These are phyloP conservation scores for Yponomeuta sedellus DNA, from an alignment of 2,888 invertebrate genomes.

Conservation along the genomic window DNA sequence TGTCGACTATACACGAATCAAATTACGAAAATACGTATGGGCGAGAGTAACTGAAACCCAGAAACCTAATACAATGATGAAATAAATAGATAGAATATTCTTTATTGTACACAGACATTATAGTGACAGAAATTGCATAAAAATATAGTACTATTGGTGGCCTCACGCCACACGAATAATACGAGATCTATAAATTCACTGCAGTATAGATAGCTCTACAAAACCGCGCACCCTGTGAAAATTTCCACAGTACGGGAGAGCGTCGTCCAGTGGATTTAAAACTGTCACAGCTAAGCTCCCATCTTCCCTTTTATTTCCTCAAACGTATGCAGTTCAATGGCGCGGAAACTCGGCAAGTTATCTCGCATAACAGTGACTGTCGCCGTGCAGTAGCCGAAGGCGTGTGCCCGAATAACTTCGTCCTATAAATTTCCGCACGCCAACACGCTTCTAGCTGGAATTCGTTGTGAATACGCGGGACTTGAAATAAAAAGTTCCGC, in stretches of 20 bases:
- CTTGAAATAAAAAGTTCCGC: constrained; percentile 42
- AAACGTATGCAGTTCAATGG: neutral
- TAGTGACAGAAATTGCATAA: no score
- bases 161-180: no score
- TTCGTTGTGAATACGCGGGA: constrained; percentile 37
- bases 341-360: constrained; percentile 6
- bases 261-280: neutral
- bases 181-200: no score
- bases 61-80: no score
- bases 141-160: no score
- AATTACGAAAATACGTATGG: no score
- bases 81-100: no score
- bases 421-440: constrained; percentile 35
- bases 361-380: constrained; percentile 1
- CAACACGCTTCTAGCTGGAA: constrained; percentile 20
- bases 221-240: neutral
- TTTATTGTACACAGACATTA: no score
- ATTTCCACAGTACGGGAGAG: neutral
- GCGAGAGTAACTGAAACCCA: no score
- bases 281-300: neutral
- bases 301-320: neutral
- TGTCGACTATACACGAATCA: no score
- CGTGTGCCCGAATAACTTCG: constrained; percentile 30
- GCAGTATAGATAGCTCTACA: neutral
- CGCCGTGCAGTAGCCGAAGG: neutral